Percentiles rank a stretch among this genome's conserved stretches.
These are phyloP conservation scores for Pipistrellus kuhlii DNA, from an alignment of 2,797 vertebrate genomes.

Conservation along the genomic window DNA sequence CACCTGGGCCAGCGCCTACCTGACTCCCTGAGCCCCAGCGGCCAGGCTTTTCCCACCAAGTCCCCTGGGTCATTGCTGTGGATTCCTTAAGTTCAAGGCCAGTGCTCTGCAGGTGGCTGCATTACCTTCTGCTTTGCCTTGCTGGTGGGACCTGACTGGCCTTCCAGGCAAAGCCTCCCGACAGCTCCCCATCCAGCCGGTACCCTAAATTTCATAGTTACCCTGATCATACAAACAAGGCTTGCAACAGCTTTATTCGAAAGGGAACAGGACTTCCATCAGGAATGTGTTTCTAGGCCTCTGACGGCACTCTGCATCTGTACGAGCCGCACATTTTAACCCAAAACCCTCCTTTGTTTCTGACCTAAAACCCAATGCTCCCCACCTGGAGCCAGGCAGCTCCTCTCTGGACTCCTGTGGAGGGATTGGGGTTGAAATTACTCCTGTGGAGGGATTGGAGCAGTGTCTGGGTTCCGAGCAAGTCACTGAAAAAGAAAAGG, in stretches of 20 bases:
- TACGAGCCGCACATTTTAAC: not conserved
- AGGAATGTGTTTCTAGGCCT: not conserved
- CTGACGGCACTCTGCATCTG: fast-evolving
- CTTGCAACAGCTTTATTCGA: not conserved
- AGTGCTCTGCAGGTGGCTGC: fast-evolving
- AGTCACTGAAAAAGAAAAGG: not conserved
- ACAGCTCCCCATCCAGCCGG: not conserved
- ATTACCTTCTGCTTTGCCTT: not conserved
- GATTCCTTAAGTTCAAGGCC: not conserved
- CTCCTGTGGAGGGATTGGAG: not conserved
- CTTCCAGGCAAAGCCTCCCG: not conserved
- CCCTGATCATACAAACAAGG: not conserved
- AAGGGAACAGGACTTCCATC: not conserved
- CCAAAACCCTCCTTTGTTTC: not conserved
- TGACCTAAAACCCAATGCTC: not conserved
- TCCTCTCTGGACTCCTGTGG: not conserved
- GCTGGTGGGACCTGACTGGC: not conserved
- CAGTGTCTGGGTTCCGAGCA: not conserved
- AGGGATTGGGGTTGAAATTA: not conserved
- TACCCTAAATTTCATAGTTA: slow-evolving; percentile 15
- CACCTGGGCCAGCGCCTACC: not conserved
- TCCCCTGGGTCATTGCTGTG: not conserved
- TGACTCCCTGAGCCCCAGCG: not conserved
- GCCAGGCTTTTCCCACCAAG: not conserved
- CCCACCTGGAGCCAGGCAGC: not conserved